These are phyloP conservation scores for Theocolax elegans DNA, from an alignment of 1,140 invertebrate species.

Conservation along the genomic window DNA sequence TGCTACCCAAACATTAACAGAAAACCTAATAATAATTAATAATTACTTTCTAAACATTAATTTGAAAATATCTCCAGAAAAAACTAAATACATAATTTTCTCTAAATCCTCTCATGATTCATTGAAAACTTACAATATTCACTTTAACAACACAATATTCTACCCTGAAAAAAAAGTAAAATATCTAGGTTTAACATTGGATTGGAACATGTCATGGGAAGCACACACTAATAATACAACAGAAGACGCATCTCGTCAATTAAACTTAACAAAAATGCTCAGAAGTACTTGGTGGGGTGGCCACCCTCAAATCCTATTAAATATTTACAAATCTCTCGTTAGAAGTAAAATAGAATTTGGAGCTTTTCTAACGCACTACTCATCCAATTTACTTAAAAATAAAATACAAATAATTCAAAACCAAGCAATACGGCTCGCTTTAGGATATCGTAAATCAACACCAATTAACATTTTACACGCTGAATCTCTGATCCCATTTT, in stretches of 20 bases:
- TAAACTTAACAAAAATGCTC: conserved; percentile 33
- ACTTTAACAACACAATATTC: not conserved
- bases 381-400: too few relatives aligned
- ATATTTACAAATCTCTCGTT: conserved; percentile 37
- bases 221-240: conserved; percentile 17
- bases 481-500: not conserved
- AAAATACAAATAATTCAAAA: not conserved
- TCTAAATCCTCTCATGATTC: not conserved
- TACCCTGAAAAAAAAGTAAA: not conserved
- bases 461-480: not conserved
- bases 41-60: not conserved
- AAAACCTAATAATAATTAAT: not conserved
- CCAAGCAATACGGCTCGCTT: not conserved
- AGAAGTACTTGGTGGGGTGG: conserved; percentile 37
- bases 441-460: not conserved
- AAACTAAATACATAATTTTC: not conserved
- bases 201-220: conserved; percentile 42
- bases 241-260: conserved; percentile 6
- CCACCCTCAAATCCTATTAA: conserved; percentile 33
- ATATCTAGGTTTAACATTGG: conserved; percentile 37
- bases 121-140: not conserved
- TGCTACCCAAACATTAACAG: not conserved
- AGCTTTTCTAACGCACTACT: not conserved
- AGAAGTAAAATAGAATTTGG: conserved; percentile 26
- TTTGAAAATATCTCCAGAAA: not conserved